phyloP scores from a whole-genome alignment of 1,140 invertebrate species.

The Belonocnema kinseyi region DNA sequence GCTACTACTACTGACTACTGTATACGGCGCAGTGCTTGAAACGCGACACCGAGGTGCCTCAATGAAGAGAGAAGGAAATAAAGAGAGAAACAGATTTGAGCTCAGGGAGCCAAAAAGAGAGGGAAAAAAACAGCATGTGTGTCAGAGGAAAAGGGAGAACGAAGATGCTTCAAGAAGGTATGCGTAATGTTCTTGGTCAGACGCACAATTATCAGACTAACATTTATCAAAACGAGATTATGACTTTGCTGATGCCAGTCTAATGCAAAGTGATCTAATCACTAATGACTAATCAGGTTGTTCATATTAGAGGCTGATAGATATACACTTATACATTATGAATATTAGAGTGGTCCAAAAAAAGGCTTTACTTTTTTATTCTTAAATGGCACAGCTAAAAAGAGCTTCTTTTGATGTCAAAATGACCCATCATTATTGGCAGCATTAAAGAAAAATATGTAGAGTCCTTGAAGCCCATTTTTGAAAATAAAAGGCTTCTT shows the following conservation, averaged over 20 bases:
- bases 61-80: constrained; percentile 19
- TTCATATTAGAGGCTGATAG: background rate
- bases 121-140: constrained; percentile 12
- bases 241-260: constrained; percentile 10
- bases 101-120: constrained; percentile 7
- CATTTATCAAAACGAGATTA: constrained; percentile 25
- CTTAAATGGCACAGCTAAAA: too few species aligned
- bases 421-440: too few species aligned
- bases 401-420: too few species aligned
- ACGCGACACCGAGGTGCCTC: constrained; percentile 63
- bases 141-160: constrained; percentile 38
- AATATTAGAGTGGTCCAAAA: too few species aligned
- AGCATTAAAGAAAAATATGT: too few species aligned
- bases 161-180: constrained; percentile 42
- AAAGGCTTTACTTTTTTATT: background rate
- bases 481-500: too few species aligned
- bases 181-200: constrained; percentile 23
- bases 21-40: constrained; percentile 58
- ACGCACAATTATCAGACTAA: constrained; percentile 5
- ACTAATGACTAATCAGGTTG: background rate
- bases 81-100: constrained; percentile 14
- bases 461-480: too few species aligned
- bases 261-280: constrained; percentile 25
- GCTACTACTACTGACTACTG: constrained; percentile 3
- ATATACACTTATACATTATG: background rate